Base-by-base conservation (phyloP, 2,888 invertebrate species). In the Leptarthrus brevirostris region DNA sequence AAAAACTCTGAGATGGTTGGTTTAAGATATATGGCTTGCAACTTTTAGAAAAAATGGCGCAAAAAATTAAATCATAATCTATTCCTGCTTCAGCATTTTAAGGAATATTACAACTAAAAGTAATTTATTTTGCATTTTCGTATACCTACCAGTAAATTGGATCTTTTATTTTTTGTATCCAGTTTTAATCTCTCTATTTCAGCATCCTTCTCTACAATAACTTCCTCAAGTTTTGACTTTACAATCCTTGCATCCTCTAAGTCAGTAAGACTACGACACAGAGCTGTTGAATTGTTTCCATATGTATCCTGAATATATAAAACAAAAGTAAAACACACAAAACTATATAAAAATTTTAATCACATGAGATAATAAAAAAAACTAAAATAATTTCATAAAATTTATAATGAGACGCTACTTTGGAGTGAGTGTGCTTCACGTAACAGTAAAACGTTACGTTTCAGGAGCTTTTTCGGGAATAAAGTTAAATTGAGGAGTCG, bases 151-250 rank as follows among this genome's bases (percentile, higher is more conserved):
- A 84, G 84, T 77, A 84, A 79, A 76, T 83, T 82, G 10, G 83
- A 81, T 2, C 83, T 84, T 78, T 83, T 83, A 77, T 83, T 84
- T 73, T 83, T 83, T 1, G 82, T 79, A 72, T 84, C 84, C 2
- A 78, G 73, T 81, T 88, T 87, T 73, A 89, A 82, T 78, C 87
- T 86, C 77, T 85, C 86, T 74, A 89, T 89, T 73, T 86, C 86
- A 76, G 86, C 84, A 78, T 88, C 87, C 81, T 89, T 88, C 76
- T 87, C 87, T 3, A 75, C 76, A 12, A 83, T 76, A 6, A 81
- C 69, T 40, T 81, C 84, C 83, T 86, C 78, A 86, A 81, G 80
- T 87, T 86, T 82, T 86, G 85, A 26, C 47, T 77, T 74, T 16
- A 76, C 26, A 71, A 69, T 58, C 14, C 64, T 26, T 30, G 77